Evolutionary conservation across 2,113 vertebrate species (phyloP).

Genomic region (Channa maculata): DNA sequence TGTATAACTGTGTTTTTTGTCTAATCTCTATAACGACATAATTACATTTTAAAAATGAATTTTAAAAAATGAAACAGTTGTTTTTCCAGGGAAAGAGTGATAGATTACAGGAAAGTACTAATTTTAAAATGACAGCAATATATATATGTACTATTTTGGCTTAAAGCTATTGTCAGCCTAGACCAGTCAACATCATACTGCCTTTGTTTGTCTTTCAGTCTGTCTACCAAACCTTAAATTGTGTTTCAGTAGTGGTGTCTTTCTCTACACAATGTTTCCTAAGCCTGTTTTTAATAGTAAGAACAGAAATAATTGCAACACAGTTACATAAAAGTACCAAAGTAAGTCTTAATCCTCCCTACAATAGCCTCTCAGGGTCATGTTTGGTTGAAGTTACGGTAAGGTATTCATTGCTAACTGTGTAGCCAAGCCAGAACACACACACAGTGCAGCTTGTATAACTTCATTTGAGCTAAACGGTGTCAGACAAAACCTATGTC

Average conservation of each 20-base stretch:
- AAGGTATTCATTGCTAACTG: constrained; percentile 8
- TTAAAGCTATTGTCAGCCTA: too few relatives aligned
- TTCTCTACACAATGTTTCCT: not conserved
- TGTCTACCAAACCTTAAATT: not conserved
- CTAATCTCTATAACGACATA: too few relatives aligned
- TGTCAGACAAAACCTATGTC: constrained; percentile 54
- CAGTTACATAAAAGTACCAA: not conserved
- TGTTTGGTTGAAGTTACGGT: constrained; percentile 16
- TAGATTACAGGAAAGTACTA: too few relatives aligned
- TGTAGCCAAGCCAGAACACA: constrained; percentile 27
- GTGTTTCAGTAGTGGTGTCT: not conserved
- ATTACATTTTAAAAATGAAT: too few relatives aligned
- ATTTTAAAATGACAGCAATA: too few relatives aligned
- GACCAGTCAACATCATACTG: too few relatives aligned
- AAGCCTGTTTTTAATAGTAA: not conserved
- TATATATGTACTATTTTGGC: too few relatives aligned
- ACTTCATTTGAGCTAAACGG: constrained; percentile 36
- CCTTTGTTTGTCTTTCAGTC: not conserved
- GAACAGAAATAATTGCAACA: constrained; percentile 14
- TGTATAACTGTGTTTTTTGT: too few relatives aligned
- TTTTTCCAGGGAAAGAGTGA: too few relatives aligned
- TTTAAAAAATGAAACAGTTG: too few relatives aligned
- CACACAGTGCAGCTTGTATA: constrained; percentile 30
- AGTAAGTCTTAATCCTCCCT: not conserved
- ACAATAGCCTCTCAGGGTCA: not conserved